Base-by-base conservation (phyloP, 2,797 vertebrate species). In the Lates japonicus region DNA sequence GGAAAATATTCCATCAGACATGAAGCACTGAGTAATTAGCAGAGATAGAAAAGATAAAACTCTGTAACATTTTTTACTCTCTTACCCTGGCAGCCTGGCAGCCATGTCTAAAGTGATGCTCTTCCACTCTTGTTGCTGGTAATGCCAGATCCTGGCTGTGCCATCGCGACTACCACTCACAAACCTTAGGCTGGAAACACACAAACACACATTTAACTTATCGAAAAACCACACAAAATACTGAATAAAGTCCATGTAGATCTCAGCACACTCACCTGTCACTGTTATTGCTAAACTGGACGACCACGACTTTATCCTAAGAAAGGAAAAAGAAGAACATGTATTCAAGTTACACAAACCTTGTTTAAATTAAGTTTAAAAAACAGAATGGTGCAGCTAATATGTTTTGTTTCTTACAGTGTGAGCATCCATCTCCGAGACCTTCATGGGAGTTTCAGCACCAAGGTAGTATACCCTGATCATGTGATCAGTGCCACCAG, bases 151-250 rank as follows among this genome's bases (percentile, higher is more conserved):
- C 86, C 96, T 96, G 68, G 96, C 98, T n/a, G 97, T 99, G 82
- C 98, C 98, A 58, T 99, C 98, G 72, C 98, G 96, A 94, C 98
- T 99, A 83, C 98, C 98, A 55, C 98, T 99, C 91, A 99, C 98
- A 93, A 99, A 99, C 89, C 97, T 95, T 85, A 99, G 93, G 80
- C 96, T 96, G 83, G 17, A 85, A 11, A 87, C 42, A 70, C 11
- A 82, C 1, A 65, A 20, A 70, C 42, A 80, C 52, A 71, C 59
- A 68, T n/a, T 74, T 4, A 75, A 39, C 29, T 1, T 39, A 16
- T 87, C 37, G 84, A 14, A 55, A 61, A 61, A 44, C n/a, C 12
- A 49, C 7, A 70, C 0, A 71, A 9, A 59, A 35, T 66, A 46
- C 20, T 0, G 0, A 33, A 13, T 65, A 2, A 67, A 22, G 55